Base-by-base conservation (phyloP, 2,888 invertebrate species). In the Chrysolina haemoptera region DNA sequence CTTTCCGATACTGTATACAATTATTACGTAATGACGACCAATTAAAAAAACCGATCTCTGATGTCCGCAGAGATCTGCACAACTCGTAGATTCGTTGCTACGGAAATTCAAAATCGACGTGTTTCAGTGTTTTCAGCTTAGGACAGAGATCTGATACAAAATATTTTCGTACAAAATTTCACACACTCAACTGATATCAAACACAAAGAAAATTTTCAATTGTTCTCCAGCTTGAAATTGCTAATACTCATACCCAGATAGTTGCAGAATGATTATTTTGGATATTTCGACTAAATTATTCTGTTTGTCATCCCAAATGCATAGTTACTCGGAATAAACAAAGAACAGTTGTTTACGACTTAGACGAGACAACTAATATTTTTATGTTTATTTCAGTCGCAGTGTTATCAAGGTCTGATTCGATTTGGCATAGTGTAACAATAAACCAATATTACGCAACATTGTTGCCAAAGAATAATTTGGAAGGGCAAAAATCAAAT, bases 371-470 rank as follows among this genome's bases (percentile, higher is more conserved):
- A 40, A 40, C 67, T 27, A 55, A 67, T 50, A 67, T 67, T 67
- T 67, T 67, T 67, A 67, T 67, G 22, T 67, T 67, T 67, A 53
- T 67, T 67, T 53, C 40, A 67, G 53, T 53, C 67, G 67, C 53
- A 67, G 20, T 67, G 12, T 53, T 67, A 53, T 67, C 67, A 35
- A 67, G 53, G 53, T 67, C 53, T 53, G 53, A 73, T 70, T 66
- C 50, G 70, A 59, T 27, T 27, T 50, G 50, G 50, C 48, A 50
- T 66, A 50, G 35, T 48, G 48, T 62, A 59, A 53, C 48, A 65
- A 62, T 69, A 69, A 66, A 70, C 62, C 35, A 53, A 67, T 48
- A 53, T 67, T 67, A 67, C 67, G 67, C 67, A 67, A 67, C 53
- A 67, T 55, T 67, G 53, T 40, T 40, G 11, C 16, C 40, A 40